Conservation (phyloP, 1,140 invertebrate species). For the Mercenaria mercenaria region DNA sequence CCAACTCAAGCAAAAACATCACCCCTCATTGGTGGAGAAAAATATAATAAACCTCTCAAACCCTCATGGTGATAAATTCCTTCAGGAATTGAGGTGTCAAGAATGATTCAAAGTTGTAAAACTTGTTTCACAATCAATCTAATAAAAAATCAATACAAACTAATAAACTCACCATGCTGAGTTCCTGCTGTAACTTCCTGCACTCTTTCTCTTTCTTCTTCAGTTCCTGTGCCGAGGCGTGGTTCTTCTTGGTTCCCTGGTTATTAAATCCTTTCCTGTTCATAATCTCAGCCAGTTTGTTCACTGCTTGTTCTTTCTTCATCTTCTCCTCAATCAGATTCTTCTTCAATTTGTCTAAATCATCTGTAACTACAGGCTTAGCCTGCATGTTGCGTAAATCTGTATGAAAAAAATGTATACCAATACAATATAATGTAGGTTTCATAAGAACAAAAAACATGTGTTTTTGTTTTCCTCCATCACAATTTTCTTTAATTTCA, state of each 20-base stretch:
- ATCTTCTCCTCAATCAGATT: conserved; percentile 96
- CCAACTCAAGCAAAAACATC: too few species aligned
- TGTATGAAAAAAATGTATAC: too few species aligned
- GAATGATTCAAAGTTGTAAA: too few species aligned
- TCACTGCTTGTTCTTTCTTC: conserved; percentile 92
- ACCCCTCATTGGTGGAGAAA: too few species aligned
- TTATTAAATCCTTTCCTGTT: conserved; percentile 91
- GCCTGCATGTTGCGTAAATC: conserved; percentile 83
- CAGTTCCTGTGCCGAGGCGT: conserved; percentile 91
- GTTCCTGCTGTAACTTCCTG: conserved; percentile 97
- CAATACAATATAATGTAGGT: conserved; percentile 20
- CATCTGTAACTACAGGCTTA: conserved; percentile 87
- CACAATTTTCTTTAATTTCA: too few species aligned
- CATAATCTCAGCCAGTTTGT: conserved; percentile 99
- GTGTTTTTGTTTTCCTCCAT: too few species aligned
- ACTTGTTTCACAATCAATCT: too few species aligned
- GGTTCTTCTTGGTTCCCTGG: conserved; percentile 88
- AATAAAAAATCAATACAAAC: too few species aligned
- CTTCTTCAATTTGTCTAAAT: conserved; percentile 93
- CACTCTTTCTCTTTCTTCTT: conserved; percentile 98
- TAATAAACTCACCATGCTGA: conserved; percentile 92
- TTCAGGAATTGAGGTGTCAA: too few species aligned
- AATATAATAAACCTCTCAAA: too few species aligned
- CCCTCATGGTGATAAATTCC: too few species aligned
- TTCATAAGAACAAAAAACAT: too few species aligned